Percentiles rank a stretch among this genome's conserved stretches.
Conservation (phyloP, 2,113 vertebrate species). For the Actenoides lindsayi region DNA sequence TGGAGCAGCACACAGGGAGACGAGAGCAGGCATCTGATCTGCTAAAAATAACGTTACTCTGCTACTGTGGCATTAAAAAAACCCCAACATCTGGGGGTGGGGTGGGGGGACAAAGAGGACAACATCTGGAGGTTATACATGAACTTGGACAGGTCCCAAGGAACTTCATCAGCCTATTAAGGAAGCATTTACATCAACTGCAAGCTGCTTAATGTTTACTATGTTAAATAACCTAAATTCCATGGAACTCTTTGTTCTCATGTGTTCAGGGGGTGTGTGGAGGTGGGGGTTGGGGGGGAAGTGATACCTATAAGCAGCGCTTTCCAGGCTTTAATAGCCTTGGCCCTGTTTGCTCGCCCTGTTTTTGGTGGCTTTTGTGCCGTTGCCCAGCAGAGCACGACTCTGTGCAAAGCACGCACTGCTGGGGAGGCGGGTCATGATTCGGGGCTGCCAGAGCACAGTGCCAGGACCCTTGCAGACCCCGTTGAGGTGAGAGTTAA, state of each 20-base stretch:
- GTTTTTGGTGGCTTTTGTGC: not conserved
- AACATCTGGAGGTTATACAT: not conserved
- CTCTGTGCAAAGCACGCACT: not conserved
- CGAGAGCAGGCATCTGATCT: not conserved
- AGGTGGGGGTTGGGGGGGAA: not conserved
- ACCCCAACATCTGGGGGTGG: not conserved
- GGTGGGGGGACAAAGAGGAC: not conserved
- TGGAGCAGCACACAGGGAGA: not conserved
- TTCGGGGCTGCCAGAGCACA: not conserved
- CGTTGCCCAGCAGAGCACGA: not conserved
- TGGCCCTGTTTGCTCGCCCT: not conserved
- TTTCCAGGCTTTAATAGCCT: not conserved
- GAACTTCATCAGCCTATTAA: conserved; percentile 32
- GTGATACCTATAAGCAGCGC: not conserved
- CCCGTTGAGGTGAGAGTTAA: not conserved
- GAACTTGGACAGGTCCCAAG: conserved; percentile 1
- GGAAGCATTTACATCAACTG: conserved; percentile 3
- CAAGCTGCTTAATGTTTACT: conserved; percentile 29
- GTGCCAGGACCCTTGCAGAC: not conserved
- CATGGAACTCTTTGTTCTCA: conserved; percentile 4
- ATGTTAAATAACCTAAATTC: conserved; percentile 1
- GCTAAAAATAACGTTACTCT: not conserved
- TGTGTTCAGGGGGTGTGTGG: not conserved
- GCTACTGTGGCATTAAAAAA: not conserved
- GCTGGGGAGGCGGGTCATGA: not conserved